These are phyloP conservation scores for Azemiops feae DNA, from an alignment of 2,113 vertebrate species.

Conservation along the genomic window DNA sequence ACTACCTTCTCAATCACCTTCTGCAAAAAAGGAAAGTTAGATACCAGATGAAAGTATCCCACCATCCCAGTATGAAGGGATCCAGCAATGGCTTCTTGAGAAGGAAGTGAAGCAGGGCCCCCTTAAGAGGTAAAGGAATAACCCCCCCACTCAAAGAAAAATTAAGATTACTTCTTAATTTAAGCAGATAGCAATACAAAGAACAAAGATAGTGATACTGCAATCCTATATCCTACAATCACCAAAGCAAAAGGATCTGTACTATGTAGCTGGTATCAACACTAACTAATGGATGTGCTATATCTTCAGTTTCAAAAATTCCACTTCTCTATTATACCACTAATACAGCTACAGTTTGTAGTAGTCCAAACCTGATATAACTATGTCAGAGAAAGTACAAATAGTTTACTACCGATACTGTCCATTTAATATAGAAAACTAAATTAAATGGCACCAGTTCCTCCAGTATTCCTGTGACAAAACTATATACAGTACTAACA, in stretches of 20 bases:
- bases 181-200: background rate
- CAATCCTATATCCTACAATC: background rate
- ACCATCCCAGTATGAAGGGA: background rate
- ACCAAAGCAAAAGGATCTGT: background rate
- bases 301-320: background rate
- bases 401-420: background rate
- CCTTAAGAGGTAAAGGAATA: background rate
- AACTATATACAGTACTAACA: background rate
- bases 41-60: background rate
- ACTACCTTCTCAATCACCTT: background rate
- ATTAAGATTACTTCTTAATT: background rate
- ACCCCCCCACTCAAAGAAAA: background rate
- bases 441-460: background rate
- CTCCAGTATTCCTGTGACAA: background rate
- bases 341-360: background rate
- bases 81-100: background rate
- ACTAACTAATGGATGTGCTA: background rate
- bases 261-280: background rate
- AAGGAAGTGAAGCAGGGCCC: background rate
- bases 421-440: background rate
- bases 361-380: background rate
- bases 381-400: background rate
- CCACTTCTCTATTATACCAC: background rate
- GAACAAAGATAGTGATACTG: background rate
- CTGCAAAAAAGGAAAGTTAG: background rate